Base-by-base conservation (phyloP, 2,888 invertebrate genomes). In the Noctua comes region DNA sequence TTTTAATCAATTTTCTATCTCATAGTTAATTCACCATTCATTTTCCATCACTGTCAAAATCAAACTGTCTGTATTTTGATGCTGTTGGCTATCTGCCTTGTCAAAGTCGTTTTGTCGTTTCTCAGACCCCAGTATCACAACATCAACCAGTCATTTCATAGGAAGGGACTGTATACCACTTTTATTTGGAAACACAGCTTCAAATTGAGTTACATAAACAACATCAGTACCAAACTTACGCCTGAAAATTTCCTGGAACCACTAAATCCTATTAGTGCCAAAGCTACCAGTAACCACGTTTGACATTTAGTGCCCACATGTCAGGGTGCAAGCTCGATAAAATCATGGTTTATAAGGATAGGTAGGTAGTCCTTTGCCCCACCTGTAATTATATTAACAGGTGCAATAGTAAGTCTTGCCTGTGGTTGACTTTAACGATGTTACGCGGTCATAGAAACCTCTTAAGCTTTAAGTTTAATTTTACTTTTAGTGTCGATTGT, bases 311-410 rank as follows among this genome's bases (percentile, higher is more conserved):
- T 57, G 21, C 11, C 36, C 68, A 68, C 43, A 68, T 48, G 16
- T 74, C 68, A 64, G 36, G 54, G 46, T 40, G 54, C 6, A 27
- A 48, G 40, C 36, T 51, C 27, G 4, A 54, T 68, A 59, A 73
- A 73, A 79, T 51, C 16, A 24, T 8, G 11, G 43, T 68, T 51
- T 79, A 27, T 27, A 54, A 27, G 24, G 80, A 36, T 18, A 68
- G 7, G 18, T 54, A 54, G 51, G 24, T 13, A 36, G n/a, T 18
- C 24, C 8, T 68, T 68, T 31, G 16, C 27, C 18, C 36, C 36
- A 4, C 36, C 27, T 31, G 8, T n/a, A 71, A 54, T 0, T n/a
- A n/a, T 10, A 21, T 65, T 16, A 43, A 43, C 24, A 40, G 10
- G 24, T 36, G 21, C 54, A 68, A 40, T 57, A 36, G 43, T 62